A percentile compares a stretch with the other conserved stretches of the same genome.
Conservation (phyloP, 2,113 vertebrate genomes). For the Pungitius pungitius region DNA sequence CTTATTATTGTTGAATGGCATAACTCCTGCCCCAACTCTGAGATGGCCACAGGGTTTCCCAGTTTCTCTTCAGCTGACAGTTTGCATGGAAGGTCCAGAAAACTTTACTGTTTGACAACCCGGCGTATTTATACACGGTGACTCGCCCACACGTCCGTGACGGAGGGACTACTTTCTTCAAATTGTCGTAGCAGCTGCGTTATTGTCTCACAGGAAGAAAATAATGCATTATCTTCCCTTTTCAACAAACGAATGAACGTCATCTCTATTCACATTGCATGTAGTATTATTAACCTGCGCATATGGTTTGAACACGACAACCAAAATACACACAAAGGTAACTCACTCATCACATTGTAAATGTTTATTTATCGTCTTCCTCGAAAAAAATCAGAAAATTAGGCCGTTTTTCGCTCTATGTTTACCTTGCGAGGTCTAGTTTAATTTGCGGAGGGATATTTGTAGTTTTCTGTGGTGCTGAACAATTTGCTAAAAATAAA, state of each 20-base stretch:
- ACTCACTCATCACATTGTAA: neutral
- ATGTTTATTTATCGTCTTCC: neutral
- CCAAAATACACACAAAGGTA: neutral
- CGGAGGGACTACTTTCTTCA: conserved; percentile 78
- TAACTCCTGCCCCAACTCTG: conserved; percentile 8
- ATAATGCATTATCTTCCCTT: neutral
- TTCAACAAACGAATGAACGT: neutral
- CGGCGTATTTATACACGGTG: conserved; percentile 82
- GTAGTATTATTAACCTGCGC: neutral
- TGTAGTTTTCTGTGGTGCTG: conserved; percentile 47
- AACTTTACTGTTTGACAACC: conserved; percentile 83
- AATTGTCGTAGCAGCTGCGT: conserved; percentile 19
- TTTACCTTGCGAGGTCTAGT: neutral
- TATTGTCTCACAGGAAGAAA: neutral
- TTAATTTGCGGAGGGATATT: conserved; percentile 68
- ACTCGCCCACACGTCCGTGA: conserved; percentile 77
- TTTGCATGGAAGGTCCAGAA: conserved; percentile 59
- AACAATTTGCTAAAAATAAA: conserved; percentile 91
- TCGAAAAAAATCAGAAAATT: neutral
- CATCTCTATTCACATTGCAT: fast-evolving
- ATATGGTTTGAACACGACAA: neutral
- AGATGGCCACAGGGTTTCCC: neutral
- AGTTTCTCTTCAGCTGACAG: conserved; percentile 48
- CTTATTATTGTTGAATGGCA: neutral
- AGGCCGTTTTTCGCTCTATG: neutral